These are phyloP conservation scores for Tonatia bakeri DNA, from an alignment of 2,113 vertebrate genomes.

Conservation along the genomic window DNA sequence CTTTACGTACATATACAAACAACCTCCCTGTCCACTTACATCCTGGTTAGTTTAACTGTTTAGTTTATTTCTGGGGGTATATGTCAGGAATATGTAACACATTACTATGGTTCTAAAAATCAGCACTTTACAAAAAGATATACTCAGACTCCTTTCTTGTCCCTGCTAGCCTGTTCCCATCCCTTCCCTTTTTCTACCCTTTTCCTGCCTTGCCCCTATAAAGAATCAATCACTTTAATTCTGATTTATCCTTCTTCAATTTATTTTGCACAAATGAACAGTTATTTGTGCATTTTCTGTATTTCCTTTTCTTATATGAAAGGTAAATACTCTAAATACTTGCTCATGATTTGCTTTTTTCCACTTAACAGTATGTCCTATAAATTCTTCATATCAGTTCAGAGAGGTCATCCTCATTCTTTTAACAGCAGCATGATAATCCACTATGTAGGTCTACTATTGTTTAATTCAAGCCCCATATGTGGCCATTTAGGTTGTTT, in stretches of 20 bases:
- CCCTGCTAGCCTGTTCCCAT: neutral
- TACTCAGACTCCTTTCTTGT: neutral
- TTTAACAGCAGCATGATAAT: neutral
- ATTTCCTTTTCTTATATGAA: neutral
- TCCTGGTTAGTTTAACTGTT: neutral
- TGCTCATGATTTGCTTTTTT: neutral
- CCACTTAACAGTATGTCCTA: neutral
- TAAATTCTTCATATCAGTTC: neutral
- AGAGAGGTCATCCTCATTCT: neutral
- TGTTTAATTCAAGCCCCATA: neutral
- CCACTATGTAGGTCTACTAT: neutral
- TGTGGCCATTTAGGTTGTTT: neutral
- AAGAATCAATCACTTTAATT: neutral
- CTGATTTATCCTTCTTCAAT: neutral
- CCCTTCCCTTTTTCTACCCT: neutral
- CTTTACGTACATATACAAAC: neutral
- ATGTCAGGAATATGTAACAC: neutral
- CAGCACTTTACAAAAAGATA: neutral
- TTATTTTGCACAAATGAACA: neutral
- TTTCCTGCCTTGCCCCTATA: neutral
- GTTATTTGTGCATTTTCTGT: neutral
- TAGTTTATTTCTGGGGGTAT: neutral
- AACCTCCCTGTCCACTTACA: neutral
- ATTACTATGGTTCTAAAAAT: neutral
- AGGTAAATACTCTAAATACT: neutral